A percentile compares a stretch with the other conserved stretches of the same genome.
phyloP scores from a whole-genome alignment of 2,888 invertebrate species.

The Silvanus unidentatus region DNA sequence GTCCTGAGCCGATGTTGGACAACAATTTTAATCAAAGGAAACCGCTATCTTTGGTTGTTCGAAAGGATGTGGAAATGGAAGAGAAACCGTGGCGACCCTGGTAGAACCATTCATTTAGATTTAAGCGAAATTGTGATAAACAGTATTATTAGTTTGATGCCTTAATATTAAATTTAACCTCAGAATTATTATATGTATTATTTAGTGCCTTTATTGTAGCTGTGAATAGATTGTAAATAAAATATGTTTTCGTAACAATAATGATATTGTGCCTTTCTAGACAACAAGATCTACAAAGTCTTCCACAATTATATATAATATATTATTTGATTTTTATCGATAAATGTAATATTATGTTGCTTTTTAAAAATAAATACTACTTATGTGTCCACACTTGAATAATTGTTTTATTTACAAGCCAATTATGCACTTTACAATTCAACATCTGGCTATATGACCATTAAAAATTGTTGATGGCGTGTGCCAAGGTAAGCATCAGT shows the following conservation, averaged over 20 bases:
- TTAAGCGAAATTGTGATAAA: conserved; percentile 7
- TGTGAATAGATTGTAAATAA: too few relatives aligned
- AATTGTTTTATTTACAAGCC: conserved; percentile 9
- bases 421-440: too few relatives aligned
- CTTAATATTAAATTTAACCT: too few relatives aligned
- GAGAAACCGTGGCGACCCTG: conserved; percentile 81
- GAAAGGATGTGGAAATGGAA: conserved; percentile 48
- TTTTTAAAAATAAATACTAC: conserved; percentile 1
- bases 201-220: too few relatives aligned
- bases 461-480: neutral
- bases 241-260: too few relatives aligned
- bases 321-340: neutral
- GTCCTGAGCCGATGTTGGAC: conserved; percentile 34
- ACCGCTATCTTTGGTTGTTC: conserved; percentile 70
- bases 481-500: conserved; percentile 3
- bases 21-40: conserved; percentile 45
- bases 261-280: conserved; percentile 8
- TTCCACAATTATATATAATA: conserved; percentile 8
- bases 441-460: too few relatives aligned
- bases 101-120: conserved; percentile 35
- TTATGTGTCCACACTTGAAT: conserved; percentile 10
- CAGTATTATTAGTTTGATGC: neutral
- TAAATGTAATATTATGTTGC: neutral
- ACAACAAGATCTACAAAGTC: conserved; percentile 14
- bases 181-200: too few relatives aligned